These are phyloP conservation scores for Peromyscus melanophrys DNA, from an alignment of 2,797 vertebrate species.

Conservation along the genomic window DNA sequence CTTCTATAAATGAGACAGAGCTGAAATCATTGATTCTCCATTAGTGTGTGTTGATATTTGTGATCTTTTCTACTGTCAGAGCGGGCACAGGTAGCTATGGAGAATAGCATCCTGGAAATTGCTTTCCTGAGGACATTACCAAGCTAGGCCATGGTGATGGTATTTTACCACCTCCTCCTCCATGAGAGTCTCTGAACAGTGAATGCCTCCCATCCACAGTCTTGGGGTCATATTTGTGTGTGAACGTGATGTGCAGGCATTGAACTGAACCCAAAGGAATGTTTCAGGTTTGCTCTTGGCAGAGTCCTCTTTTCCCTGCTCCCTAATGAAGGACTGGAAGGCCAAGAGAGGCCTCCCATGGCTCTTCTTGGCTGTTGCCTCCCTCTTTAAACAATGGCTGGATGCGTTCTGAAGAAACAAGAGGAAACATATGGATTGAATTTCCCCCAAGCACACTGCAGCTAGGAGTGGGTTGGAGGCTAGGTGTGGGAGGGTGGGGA, in stretches of 20 bases:
- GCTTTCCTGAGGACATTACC: neutral
- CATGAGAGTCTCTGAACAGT: neutral
- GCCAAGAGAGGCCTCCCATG: constrained; percentile 73
- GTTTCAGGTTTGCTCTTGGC: constrained; percentile 82
- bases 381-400: constrained; percentile 82
- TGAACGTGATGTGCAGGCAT: constrained; percentile 67
- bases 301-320: constrained; percentile 50
- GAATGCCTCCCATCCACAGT: neutral
- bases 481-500: neutral
- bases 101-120: neutral
- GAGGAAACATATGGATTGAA: constrained; percentile 85
- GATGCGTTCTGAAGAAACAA: constrained; percentile 77
- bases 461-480: constrained; percentile 55
- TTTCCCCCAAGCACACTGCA: constrained; percentile 76
- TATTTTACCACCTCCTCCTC: neutral
- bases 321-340: constrained; percentile 68
- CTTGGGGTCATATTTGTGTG: constrained; percentile 51
- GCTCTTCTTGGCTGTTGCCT: constrained; percentile 81
- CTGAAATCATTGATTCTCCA: neutral
- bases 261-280: constrained; percentile 73
- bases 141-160: neutral
- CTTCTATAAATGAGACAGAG: constrained; percentile 50
- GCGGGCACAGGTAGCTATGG: neutral
- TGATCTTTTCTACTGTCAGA: neutral
- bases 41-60: neutral